These are phyloP conservation scores for Drosophila ironensis DNA, from an alignment of 1,140 invertebrate genomes.

Conservation along the genomic window DNA sequence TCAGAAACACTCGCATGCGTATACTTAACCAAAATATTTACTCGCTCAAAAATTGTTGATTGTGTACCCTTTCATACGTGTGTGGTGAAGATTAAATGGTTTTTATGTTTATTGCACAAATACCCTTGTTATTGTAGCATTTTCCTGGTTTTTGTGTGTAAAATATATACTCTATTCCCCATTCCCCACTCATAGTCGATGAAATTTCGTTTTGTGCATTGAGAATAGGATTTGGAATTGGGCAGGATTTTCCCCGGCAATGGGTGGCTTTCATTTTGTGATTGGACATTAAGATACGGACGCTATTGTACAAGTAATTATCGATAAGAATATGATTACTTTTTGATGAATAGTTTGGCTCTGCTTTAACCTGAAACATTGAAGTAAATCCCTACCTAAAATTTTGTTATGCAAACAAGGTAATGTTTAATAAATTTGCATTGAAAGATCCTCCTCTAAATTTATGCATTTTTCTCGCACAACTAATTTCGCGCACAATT, in stretches of 20 bases:
- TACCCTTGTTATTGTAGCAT: constrained; percentile 42
- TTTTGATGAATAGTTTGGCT: not conserved
- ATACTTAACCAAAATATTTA: constrained; percentile 77
- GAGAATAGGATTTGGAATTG: constrained; percentile 13
- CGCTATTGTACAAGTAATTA: not conserved
- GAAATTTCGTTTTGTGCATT: constrained; percentile 15
- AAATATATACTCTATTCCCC: not conserved
- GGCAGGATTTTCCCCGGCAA: not conserved
- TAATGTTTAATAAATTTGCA: constrained; percentile 4
- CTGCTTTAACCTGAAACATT: not conserved
- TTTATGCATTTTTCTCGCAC: not conserved
- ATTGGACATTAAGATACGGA: not conserved
- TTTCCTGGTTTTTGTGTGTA: not conserved
- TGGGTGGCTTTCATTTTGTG: not conserved
- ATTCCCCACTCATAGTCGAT: constrained; percentile 19
- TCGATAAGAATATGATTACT: not conserved
- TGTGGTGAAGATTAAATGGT: constrained; percentile 68
- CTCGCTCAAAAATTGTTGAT: constrained; percentile 41
- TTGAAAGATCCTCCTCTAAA: not conserved
- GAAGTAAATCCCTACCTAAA: not conserved
- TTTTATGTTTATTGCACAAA: constrained; percentile 72
- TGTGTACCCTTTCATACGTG: constrained; percentile 3
- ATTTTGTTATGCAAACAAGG: constrained; percentile 8
- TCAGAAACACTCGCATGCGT: constrained; percentile 39
- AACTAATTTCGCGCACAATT: constrained; percentile 54